Conservation (phyloP, 2,888 invertebrate species). For the Plutella xylostella region DNA sequence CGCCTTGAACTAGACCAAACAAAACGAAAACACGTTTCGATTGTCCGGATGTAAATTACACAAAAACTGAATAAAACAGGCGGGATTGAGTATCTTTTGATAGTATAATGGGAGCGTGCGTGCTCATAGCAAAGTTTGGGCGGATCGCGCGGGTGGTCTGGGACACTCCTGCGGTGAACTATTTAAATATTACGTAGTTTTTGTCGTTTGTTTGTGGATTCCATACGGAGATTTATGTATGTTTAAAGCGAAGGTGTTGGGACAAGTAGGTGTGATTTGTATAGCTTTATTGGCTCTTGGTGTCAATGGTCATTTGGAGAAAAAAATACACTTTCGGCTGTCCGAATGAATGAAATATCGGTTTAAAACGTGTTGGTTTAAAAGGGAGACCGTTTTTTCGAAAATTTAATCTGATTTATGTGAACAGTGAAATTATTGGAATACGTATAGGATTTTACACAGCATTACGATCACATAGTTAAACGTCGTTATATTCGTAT, state of each 20-base stretch:
- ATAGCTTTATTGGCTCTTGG: constrained; percentile 47
- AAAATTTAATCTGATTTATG: no score
- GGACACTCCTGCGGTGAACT: constrained; percentile 32
- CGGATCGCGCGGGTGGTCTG: constrained; percentile 60
- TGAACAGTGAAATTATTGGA: neutral
- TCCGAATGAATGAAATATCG: constrained; percentile 3
- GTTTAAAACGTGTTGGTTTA: constrained; percentile 3
- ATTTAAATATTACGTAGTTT: constrained; percentile 52
- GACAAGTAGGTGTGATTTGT: constrained; percentile 56
- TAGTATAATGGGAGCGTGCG: constrained; percentile 56
- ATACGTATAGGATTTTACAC: neutral
- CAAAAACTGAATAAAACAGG: constrained; percentile 48
- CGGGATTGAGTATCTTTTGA: constrained; percentile 48
- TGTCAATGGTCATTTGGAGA: constrained; percentile 25
- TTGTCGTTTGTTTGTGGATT: constrained; percentile 58
- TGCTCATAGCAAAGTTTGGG: constrained; percentile 35
- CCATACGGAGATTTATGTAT: constrained; percentile 57
- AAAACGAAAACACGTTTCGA: constrained; percentile 21
- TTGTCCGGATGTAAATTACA: constrained; percentile 57
- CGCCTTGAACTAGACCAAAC: neutral
- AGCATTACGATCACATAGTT: neutral
- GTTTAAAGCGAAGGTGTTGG: constrained; percentile 59
- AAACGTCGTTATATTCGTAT: neutral
- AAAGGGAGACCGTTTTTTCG: no score
- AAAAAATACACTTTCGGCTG: neutral